Conservation (phyloP, 1,140 invertebrate genomes). For the Palaemon carinicauda region DNA sequence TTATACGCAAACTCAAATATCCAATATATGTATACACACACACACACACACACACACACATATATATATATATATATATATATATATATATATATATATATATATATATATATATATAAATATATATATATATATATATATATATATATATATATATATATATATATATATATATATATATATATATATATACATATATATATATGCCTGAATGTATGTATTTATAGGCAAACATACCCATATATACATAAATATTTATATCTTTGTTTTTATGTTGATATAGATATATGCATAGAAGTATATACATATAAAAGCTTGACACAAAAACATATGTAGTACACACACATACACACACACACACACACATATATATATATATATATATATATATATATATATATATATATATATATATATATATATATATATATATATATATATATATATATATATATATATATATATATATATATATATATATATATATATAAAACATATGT, state of each 20-base stretch:
- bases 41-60: neutral
- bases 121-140: slow-evolving; percentile 9
- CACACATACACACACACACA: no score
- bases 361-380: no score
- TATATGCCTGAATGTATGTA: neutral
- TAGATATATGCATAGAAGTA: neutral
- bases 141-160: slow-evolving; percentile 9
- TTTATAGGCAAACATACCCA: neutral
- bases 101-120: neutral
- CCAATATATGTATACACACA: neutral
- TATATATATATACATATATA: slow-evolving; percentile 1
- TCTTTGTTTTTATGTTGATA: no score
- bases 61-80: neutral
- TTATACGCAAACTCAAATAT: no score
- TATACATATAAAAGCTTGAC: neutral
- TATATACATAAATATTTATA: no score
- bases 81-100: neutral
- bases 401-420: no score
- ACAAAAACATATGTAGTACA: no score
- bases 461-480: no score
- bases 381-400: no score
- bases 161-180: slow-evolving; percentile 9
- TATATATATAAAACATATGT: no score
- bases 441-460: no score
- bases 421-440: no score